Base-by-base conservation (phyloP, 2,797 vertebrate genomes). In the Carduelis carduelis region DNA sequence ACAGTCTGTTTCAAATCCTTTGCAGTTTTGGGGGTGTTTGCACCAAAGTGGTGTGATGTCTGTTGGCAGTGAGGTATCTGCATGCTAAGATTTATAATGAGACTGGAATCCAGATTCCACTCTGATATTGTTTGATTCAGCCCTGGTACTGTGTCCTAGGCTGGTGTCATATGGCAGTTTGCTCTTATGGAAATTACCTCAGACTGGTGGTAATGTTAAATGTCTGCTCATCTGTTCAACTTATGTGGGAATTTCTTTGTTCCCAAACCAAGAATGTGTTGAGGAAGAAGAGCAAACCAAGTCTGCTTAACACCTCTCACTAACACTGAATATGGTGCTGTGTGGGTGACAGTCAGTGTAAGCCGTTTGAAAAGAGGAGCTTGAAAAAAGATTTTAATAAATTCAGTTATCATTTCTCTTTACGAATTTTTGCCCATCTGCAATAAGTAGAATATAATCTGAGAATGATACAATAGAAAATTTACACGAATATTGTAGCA, bases 181-280 rank as follows among this genome's bases (percentile, higher is more conserved):
- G 53, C 39, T 94, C 15, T 76, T 90, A 95, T 91, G 89, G 76
- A 92, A 93, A 92, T 94, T 90, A 65, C 44, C 35, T 93, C 87
- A 90, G 17, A 61, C 41, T 85, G 22, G 35, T 71, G 84, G 56
- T 77, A 91, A 81, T 35, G 56, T 61, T 83, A 91, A 91, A 92
- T 65, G 66, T 88, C 92, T 95, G 92, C 46, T 95, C 89, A 78
- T 93, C 83, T 88, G 80, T 91, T 94, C 74, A 53, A 2, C 0
- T 84, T 87, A 64, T 43, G 74, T 89, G 88, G 78, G 55, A 89
- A 91, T 89, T 66, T 91, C 91, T 95, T 95, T 95, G 80, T 96
- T 79, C 87, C 37, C 53, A 14, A 88, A 59, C 13, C 66, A 96
- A 89, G 79, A 93, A 66, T 66, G 52, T 88, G 76, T 63, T 84